A percentile compares a stretch with the other conserved stretches of the same genome.
Evolutionary conservation across 1,140 invertebrate genomes (phyloP).

Genomic region (Mya arenaria): DNA sequence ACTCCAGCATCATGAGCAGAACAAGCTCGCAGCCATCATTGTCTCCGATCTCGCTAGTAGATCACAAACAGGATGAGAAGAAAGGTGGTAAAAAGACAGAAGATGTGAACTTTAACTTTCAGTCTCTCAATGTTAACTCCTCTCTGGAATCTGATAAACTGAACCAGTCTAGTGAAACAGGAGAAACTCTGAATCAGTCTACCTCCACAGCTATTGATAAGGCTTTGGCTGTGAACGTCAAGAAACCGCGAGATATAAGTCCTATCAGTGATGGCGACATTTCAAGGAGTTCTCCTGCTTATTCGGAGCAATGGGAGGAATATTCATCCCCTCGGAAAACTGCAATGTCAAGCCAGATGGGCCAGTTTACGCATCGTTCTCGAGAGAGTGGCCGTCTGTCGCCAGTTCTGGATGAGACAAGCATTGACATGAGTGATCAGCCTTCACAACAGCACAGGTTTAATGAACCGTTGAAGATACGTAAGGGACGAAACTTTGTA

Average conservation of each 20-base stretch:
- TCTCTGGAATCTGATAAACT: neutral
- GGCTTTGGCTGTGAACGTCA: no score
- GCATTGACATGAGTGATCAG: conserved; percentile 26
- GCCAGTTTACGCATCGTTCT: conserved; percentile 30
- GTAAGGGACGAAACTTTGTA: conserved; percentile 48
- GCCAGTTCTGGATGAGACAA: conserved; percentile 22
- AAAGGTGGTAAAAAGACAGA: neutral
- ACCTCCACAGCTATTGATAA: no score
- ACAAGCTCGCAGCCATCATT: neutral
- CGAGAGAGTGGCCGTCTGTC: conserved; percentile 50
- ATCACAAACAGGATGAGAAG: neutral
- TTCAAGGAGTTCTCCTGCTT: conserved; percentile 11
- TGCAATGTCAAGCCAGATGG: conserved; percentile 4
- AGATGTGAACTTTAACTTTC: neutral
- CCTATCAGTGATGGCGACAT: conserved; percentile 19
- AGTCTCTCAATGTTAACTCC: neutral
- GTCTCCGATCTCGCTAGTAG: neutral
- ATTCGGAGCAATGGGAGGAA: conserved; percentile 46
- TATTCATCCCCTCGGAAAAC: conserved; percentile 42
- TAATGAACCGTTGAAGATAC: conserved; percentile 44
- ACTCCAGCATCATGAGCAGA: neutral
- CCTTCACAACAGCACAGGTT: conserved; percentile 37
- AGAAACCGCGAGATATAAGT: neutral
- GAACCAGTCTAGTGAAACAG: neutral
- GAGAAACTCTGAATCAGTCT: neutral